phyloP scores from a whole-genome alignment of 2,888 invertebrate species.

The Pseudoips prasinana region DNA sequence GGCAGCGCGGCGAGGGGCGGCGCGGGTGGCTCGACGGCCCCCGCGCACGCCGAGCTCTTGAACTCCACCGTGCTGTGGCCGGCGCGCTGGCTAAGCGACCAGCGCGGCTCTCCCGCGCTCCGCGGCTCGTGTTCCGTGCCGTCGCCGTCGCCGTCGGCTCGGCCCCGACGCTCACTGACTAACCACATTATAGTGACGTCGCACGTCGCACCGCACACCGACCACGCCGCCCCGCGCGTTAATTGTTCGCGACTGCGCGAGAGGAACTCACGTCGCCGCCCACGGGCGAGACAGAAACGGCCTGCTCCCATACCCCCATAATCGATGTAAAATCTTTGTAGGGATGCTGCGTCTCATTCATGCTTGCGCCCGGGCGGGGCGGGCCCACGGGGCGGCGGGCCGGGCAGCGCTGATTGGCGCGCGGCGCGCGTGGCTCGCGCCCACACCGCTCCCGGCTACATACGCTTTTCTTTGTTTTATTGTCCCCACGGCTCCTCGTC shows the following conservation, averaged over 20 bases:
- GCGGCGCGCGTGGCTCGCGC: constrained; percentile 32
- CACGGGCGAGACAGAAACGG: constrained; percentile 69
- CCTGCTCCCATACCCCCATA: constrained; percentile 67
- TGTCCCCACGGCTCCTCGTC: constrained; percentile 79
- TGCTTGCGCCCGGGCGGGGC: constrained; percentile 41
- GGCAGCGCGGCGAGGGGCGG: constrained; percentile 82
- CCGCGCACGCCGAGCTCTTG: constrained; percentile 88
- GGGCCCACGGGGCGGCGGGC: constrained; percentile 45
- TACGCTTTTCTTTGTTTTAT: constrained; percentile 79
- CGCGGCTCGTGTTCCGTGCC: constrained; percentile 66
- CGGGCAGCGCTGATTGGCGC: constrained; percentile 38
- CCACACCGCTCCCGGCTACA: constrained; percentile 64
- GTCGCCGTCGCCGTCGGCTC: constrained; percentile 79
- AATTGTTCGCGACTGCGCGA: constrained; percentile 80
- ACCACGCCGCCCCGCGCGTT: constrained; percentile 71
- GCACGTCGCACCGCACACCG: constrained; percentile 58
- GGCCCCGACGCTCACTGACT: constrained; percentile 84
- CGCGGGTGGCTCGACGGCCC: constrained; percentile 78
- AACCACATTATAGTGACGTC: constrained; percentile 84
- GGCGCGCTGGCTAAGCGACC: constrained; percentile 72
- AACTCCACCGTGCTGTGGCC: constrained; percentile 91
- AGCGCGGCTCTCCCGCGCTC: constrained; percentile 71
- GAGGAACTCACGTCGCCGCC: constrained; percentile 63
- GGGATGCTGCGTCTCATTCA: constrained; percentile 74
- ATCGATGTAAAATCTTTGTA: constrained; percentile 74